Evolutionary conservation across 2,113 vertebrate genomes (phyloP).

Genomic region (Stegostoma tigrinum): DNA sequence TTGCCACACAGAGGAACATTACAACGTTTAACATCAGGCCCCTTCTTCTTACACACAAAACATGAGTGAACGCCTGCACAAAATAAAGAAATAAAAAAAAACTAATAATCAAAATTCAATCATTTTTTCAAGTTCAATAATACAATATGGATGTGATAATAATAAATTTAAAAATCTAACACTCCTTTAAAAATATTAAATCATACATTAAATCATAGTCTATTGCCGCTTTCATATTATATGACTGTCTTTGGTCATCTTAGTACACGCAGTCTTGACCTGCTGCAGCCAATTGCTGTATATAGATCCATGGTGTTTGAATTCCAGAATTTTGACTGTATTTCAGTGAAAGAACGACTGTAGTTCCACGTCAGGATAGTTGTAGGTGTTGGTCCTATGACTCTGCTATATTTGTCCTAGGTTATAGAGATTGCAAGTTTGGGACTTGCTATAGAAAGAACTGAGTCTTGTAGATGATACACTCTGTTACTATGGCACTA

Average conservation of each 20-base stretch:
- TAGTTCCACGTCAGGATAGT: too few relatives aligned
- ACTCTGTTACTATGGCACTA: too few relatives aligned
- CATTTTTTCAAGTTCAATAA: neutral
- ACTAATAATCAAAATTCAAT: neutral
- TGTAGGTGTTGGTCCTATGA: too few relatives aligned
- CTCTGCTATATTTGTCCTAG: too few relatives aligned
- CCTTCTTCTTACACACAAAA: constrained; percentile 80
- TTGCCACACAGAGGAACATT: constrained; percentile 82
- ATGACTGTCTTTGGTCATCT: neutral
- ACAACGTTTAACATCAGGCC: constrained; percentile 75
- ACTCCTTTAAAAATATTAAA: neutral
- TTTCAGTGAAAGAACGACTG: too few relatives aligned
- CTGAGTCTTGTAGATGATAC: too few relatives aligned
- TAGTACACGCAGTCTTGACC: neutral
- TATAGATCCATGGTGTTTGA: too few relatives aligned
- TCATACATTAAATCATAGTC: neutral
- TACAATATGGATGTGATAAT: neutral
- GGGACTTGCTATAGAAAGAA: too few relatives aligned
- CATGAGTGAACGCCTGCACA: constrained; percentile 74
- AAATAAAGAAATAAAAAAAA: constrained; percentile 23
- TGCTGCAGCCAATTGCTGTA: too few relatives aligned
- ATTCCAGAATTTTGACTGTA: too few relatives aligned
- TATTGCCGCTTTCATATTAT: neutral
- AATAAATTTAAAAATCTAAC: neutral
- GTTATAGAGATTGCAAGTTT: too few relatives aligned